Evolutionary conservation across 1,140 invertebrate genomes (phyloP), one percentile per base, ranked within the genome.

Genomic region (Aleiodes sp.): DNA sequence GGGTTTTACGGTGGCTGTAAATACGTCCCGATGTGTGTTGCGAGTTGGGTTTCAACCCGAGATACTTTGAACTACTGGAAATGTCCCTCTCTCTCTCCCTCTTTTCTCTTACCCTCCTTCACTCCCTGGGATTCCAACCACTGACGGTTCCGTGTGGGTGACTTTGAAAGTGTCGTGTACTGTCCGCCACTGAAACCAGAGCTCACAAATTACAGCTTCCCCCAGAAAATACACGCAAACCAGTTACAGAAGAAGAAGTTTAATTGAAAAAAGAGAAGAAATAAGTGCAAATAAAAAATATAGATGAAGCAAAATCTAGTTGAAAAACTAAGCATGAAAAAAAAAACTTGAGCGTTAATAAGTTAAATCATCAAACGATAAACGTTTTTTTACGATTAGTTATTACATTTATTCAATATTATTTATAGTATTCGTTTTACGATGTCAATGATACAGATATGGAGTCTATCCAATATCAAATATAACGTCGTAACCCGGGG

Each of bases 351-450:
- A 62, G n/a, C n/a, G n/a, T n/a, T n/a, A n/a, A n/a, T n/a, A n/a
- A n/a, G n/a, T n/a, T n/a, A n/a, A 69, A 46, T 33, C 57, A 43
- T 61, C 41, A 28, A 24, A n/a, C 64, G 70, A 71, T 80, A 83
- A 83, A 78, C 77, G 82, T 72, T 79, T 76, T 77, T 83, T 82
- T 82, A 80, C 76, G 33, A 71, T 72, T 64, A 60, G 74, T 77
- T 84, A 84, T 84, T 85, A 83, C 79, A 84, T 84, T 85, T 84
- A 83, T 85, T 85, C 84, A 84, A 84, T 84, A 84, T 86, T 85
- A 85, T 85, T 84, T 85, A 86, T 76, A 81, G 75, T 77, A 76
- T 75, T 59, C 26, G 74, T 80, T 86, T 86, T 86, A 86, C 78
- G 83, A 83, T 67, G 70, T 70, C 79, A 82, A 83, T 84, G 83